A percentile compares a stretch with the other conserved stretches of the same genome.
phyloP scores from a whole-genome alignment of 2,888 invertebrate genomes.

The Phytoseiulus persimilis region DNA sequence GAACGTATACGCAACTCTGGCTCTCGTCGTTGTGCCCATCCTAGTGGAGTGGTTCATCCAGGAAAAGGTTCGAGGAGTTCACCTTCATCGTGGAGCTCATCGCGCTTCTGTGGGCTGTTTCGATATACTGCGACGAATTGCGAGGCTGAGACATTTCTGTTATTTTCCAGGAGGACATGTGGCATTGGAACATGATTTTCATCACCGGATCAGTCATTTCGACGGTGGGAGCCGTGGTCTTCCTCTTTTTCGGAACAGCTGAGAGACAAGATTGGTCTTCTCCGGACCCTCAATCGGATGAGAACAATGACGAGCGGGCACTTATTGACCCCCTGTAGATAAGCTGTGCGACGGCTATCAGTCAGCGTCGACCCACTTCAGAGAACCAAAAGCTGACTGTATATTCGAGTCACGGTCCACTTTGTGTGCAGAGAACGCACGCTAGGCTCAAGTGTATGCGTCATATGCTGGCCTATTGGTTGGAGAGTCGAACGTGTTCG shows the following conservation, averaged over 20 bases:
- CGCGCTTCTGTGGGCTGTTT: background rate
- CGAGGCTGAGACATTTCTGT: background rate
- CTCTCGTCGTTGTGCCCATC: background rate
- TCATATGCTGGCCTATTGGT: too few species aligned
- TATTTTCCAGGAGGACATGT: slow-evolving; percentile 6
- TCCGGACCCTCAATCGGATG: background rate
- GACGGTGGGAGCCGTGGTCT: background rate
- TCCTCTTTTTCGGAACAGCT: background rate
- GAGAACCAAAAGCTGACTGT: too few species aligned
- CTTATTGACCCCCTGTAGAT: background rate
- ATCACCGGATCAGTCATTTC: background rate
- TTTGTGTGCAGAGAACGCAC: too few species aligned
- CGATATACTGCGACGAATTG: background rate
- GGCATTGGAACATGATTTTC: slow-evolving; percentile 27
- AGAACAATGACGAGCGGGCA: background rate
- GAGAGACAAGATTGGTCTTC: background rate
- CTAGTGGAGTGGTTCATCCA: slow-evolving; percentile 12
- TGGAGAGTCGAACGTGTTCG: too few species aligned
- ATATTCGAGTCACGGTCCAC: too few species aligned
- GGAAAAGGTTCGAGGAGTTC: background rate
- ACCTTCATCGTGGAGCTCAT: background rate
- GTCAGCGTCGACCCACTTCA: too few species aligned
- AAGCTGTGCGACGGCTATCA: background rate
- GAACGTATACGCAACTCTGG: background rate
- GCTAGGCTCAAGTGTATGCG: too few species aligned